Percentiles rank a stretch among this genome's conserved stretches.
phyloP scores from a whole-genome alignment of 2,888 invertebrate species.

The Oasisia sp. region DNA sequence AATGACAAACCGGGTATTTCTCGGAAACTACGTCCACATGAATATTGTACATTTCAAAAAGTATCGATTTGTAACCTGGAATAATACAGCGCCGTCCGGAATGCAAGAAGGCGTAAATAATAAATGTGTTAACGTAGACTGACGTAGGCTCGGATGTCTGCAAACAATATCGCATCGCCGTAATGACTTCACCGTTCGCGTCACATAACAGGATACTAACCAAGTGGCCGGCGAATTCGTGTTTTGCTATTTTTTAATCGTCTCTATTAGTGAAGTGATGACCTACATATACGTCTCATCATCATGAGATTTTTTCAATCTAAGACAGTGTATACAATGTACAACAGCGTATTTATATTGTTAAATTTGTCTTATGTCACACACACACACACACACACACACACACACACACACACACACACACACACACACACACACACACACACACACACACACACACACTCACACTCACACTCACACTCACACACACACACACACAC shows the following conservation, averaged over 20 bases:
- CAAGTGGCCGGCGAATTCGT: background rate
- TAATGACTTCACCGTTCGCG: background rate
- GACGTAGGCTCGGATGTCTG: background rate
- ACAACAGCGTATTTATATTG: too few species aligned
- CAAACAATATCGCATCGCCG: background rate
- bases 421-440: too few species aligned
- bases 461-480: too few species aligned
- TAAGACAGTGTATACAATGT: too few species aligned
- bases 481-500: too few species aligned
- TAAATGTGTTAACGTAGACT: background rate
- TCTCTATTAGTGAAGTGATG: background rate
- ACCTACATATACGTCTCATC: background rate
- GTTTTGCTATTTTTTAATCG: background rate
- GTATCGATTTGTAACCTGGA: background rate
- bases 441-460: too few species aligned
- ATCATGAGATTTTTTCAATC: background rate
- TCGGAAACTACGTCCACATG: background rate
- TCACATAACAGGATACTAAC: background rate
- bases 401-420: too few species aligned
- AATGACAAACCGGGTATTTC: background rate
- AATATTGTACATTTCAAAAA: background rate
- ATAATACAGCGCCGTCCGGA: background rate
- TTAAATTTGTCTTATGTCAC: too few species aligned
- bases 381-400: too few species aligned
- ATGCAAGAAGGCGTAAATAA: background rate